phyloP scores from a whole-genome alignment of 2,797 vertebrate genomes.

The Merluccius polli region DNA sequence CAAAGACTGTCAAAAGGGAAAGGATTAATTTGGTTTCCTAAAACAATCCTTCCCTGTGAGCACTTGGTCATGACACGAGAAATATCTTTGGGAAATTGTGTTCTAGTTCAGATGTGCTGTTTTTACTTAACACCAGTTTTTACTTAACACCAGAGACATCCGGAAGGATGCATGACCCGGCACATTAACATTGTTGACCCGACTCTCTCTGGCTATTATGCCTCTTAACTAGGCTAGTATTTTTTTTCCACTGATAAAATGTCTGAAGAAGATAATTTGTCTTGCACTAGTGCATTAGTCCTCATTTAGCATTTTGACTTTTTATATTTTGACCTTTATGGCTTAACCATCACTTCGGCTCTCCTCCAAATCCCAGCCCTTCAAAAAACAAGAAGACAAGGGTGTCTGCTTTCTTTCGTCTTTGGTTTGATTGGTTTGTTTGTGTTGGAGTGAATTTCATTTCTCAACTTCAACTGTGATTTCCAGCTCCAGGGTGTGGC shows the following conservation, averaged over 20 bases:
- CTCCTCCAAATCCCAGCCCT: not conserved
- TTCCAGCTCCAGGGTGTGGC: constrained; percentile 39
- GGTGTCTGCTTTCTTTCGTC: constrained; percentile 7
- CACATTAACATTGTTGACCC: constrained; percentile 66
- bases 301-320: not conserved
- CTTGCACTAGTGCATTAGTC: constrained; percentile 12
- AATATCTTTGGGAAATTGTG: constrained; percentile 20
- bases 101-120: constrained; percentile 7
- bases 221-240: constrained; percentile 49
- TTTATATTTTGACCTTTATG: not conserved
- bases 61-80: constrained; percentile 19
- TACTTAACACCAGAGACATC: constrained; percentile 52
- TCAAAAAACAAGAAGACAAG: no score
- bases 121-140: constrained; percentile 26
- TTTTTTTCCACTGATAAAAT: constrained; percentile 47
- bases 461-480: constrained; percentile 34
- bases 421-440: constrained; percentile 44
- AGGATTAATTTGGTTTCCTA: constrained; percentile 44
- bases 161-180: constrained; percentile 48
- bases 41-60: constrained; percentile 35
- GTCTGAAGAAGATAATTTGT: constrained; percentile 8
- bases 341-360: not conserved
- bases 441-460: constrained; percentile 24
- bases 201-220: constrained; percentile 50
- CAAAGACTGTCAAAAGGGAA: constrained; percentile 35